Evolutionary conservation across 2,113 vertebrate genomes (phyloP).

Genomic region (Dicerorhinus sumatrensis): DNA sequence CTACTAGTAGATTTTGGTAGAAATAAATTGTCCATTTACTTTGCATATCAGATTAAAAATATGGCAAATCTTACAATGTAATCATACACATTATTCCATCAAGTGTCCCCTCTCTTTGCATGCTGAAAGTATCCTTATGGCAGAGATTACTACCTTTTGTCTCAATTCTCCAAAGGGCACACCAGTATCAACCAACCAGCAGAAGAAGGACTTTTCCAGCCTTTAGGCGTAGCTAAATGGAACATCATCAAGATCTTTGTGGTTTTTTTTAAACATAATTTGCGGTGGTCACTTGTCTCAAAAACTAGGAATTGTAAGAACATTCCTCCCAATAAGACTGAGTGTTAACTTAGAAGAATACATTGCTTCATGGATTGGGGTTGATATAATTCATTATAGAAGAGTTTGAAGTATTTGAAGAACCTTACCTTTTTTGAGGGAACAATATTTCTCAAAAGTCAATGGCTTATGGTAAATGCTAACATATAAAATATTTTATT

Average conservation of each 20-base stretch:
- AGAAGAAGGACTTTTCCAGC: background rate
- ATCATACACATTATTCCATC: background rate
- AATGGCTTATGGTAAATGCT: background rate
- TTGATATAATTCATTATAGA: background rate
- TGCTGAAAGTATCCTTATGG: background rate
- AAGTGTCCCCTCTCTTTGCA: background rate
- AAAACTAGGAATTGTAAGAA: background rate
- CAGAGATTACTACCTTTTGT: background rate
- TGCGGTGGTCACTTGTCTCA: background rate
- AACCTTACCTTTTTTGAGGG: background rate
- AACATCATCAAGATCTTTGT: background rate
- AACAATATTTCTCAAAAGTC: background rate
- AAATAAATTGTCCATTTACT: background rate
- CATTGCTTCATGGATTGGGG: background rate
- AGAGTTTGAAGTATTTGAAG: background rate
- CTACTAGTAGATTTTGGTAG: background rate
- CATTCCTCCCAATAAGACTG: background rate
- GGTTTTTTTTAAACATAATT: background rate
- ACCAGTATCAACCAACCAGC: background rate
- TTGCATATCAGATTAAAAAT: background rate
- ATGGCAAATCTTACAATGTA: background rate
- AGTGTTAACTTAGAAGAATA: background rate
- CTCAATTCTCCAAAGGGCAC: background rate
- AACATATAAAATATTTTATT: conserved; percentile 1
- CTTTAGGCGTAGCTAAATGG: background rate